phyloP scores from a whole-genome alignment of 1,140 invertebrate genomes.

The Oryctes rhinoceros region DNA sequence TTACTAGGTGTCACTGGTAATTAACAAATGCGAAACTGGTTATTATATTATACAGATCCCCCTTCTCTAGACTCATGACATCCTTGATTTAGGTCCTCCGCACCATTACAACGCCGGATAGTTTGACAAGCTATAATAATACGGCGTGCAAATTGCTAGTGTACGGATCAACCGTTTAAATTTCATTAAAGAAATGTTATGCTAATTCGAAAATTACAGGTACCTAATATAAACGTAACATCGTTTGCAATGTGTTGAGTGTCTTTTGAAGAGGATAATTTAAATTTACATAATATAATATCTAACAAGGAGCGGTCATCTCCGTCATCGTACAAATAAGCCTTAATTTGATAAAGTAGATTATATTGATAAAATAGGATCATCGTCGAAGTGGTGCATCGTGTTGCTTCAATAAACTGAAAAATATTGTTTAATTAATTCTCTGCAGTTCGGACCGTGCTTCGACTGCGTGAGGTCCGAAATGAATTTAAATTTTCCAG shows the following conservation, averaged over 20 bases:
- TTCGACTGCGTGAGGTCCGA: conserved; percentile 1
- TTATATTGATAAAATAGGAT: neutral
- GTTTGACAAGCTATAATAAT: neutral
- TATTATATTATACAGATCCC: neutral
- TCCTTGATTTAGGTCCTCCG: conserved; percentile 34
- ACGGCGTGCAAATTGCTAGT: conserved; percentile 24
- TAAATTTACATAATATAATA: conserved; percentile 26
- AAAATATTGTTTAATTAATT: neutral
- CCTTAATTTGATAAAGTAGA: conserved; percentile 13
- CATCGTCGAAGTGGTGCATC: too few species aligned
- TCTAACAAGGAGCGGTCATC: conserved; percentile 7
- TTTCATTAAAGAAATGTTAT: conserved; percentile 23
- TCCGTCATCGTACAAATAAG: neutral
- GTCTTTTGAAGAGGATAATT: conserved; percentile 3
- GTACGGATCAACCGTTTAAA: neutral
- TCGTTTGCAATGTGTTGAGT: neutral
- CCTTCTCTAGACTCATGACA: neutral
- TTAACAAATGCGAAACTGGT: conserved; percentile 38
- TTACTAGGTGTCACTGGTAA: conserved; percentile 40
- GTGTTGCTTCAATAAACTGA: too few species aligned
- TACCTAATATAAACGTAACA: neutral
- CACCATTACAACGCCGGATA: neutral
- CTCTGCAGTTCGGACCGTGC: neutral
- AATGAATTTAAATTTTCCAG: conserved; percentile 1
- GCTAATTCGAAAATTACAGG: conserved; percentile 37